These are phyloP conservation scores for Hydrozoanthus tunicans DNA, from an alignment of 64 coral and sea anemone genomes.

Conservation along the genomic window DNA sequence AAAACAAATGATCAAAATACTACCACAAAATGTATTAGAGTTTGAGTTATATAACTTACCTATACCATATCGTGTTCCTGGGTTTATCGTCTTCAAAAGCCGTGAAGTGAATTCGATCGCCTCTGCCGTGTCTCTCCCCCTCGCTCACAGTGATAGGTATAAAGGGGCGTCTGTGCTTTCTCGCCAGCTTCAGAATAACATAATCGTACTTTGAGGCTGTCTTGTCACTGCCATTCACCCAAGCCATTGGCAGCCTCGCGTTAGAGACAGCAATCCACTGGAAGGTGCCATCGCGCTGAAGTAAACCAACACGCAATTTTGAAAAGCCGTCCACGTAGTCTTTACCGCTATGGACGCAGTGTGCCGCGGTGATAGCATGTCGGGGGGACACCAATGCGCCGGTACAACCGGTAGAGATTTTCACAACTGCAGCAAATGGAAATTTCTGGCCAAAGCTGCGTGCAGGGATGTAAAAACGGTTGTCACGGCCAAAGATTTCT, in stretches of 20 bases:
- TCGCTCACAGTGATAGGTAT: constrained; percentile 76
- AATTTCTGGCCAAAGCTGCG: constrained; percentile 54
- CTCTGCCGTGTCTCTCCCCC: constrained; percentile 38
- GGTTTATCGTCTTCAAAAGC: constrained; percentile 96
- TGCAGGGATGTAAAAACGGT: constrained; percentile 51
- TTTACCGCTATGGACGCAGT: constrained; percentile 86
- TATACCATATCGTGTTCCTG: constrained; percentile 81
- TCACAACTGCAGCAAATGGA: constrained; percentile 78
- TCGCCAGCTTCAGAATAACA: constrained; percentile 64
- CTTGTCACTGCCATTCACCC: constrained; percentile 72
- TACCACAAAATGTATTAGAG: background rate
- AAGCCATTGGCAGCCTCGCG: constrained; percentile 66
- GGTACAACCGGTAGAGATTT: constrained; percentile 90
- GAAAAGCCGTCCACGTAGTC: constrained; percentile 78
- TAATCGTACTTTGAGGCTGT: constrained; percentile 88
- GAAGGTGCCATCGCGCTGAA: constrained; percentile 59
- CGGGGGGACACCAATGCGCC: constrained; percentile 74
- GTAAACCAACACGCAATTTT: constrained; percentile 71
- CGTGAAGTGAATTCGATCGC: constrained; percentile 84
- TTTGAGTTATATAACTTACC: constrained; percentile 52
- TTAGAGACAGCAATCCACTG: constrained; percentile 60
- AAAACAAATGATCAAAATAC: background rate
- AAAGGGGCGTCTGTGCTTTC: constrained; percentile 65
- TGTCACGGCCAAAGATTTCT: constrained; percentile 57
- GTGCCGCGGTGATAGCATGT: constrained; percentile 90